Evolutionary conservation across 2,888 invertebrate genomes (phyloP), one percentile per base, ranked within the genome.

Genomic region (Seladonia tumulorum): DNA sequence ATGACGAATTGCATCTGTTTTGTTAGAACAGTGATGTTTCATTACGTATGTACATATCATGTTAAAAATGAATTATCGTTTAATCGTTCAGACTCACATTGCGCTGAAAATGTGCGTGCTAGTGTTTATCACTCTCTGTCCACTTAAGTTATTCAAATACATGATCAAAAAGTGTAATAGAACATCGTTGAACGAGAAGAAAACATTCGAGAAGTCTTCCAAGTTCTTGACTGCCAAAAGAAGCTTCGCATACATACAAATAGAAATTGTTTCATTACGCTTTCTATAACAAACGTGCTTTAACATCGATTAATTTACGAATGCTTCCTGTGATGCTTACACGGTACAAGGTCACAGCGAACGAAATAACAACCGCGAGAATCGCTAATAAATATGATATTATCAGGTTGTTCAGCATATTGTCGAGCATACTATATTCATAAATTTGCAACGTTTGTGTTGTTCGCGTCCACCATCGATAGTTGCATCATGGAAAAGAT

Each of bases 391-490:
- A 22, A 39, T 66, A 66, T 10, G 35, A 3, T 4, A 66, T 4
- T 10, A 0, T 0, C 4, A 66, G 0, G 3, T 35, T 3, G 10
- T 2, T 1, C 8, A 39, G 7, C 1, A 66, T 0, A 18, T 16
- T 0, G 1, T 29, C 0, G 18, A 7, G 35, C 66, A 5, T 35
- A 2, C 66, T 66, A 3, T 0, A 5, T 35, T 35, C 2, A 35
- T 35, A 16, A 35, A 35, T 66, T 66, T 16, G 3, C 16, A 63
- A 29, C 5, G 7, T 66, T 66, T 35, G 8, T 2, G 10, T 66
- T n/a, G 57, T 57, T 10, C 10, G 0, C 3, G 7, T 0, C 7
- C 0, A 18, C 66, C 29, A 18, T 35, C 8, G 35, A 66, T 22
- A 0, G 66, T 35, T 35, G 0, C 35, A 29, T 18, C 0, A n/a